Percentiles rank a stretch among this genome's conserved stretches.
Conservation (phyloP, 2,888 invertebrate species). For the Hoplodrina ambigua region DNA sequence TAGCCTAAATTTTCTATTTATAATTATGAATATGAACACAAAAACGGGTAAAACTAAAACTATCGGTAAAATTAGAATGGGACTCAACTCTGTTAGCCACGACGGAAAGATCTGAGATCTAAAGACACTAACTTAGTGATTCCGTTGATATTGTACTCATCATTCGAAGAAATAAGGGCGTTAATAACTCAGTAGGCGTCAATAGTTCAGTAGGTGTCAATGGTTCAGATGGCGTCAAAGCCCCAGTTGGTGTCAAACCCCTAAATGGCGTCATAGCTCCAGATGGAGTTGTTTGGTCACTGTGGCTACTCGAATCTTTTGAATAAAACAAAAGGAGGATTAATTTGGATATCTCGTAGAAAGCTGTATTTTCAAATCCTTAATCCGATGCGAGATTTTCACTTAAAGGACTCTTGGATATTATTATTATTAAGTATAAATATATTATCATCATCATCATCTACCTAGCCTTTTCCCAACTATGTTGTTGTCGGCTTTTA, state of each 20-base stretch:
- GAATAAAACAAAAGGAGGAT: constrained; percentile 60
- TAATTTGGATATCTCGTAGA: constrained; percentile 2
- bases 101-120: background rate
- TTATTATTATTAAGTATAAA: no score
- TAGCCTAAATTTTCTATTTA: background rate
- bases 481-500: no score
- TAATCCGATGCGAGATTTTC: no score
- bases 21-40: background rate
- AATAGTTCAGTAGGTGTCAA: constrained; percentile 36
- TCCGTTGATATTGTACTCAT: constrained; percentile 86
- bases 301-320: constrained; percentile 78
- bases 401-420: no score
- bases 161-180: constrained; percentile 82
- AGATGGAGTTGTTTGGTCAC: constrained; percentile 69
- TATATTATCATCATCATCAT: no score
- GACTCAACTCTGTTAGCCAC: constrained; percentile 46
- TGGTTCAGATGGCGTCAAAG: constrained; percentile 28
- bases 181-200: constrained; percentile 70
- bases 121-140: constrained; percentile 77
- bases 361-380: no score
- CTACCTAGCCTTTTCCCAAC: no score
- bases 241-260: constrained; percentile 18
- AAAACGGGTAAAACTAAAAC: constrained; percentile 1
- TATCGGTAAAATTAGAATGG: background rate
- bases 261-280: constrained; percentile 69